phyloP scores from a whole-genome alignment of 2,113 vertebrate genomes.

The Chlorocebus sabaeus region DNA sequence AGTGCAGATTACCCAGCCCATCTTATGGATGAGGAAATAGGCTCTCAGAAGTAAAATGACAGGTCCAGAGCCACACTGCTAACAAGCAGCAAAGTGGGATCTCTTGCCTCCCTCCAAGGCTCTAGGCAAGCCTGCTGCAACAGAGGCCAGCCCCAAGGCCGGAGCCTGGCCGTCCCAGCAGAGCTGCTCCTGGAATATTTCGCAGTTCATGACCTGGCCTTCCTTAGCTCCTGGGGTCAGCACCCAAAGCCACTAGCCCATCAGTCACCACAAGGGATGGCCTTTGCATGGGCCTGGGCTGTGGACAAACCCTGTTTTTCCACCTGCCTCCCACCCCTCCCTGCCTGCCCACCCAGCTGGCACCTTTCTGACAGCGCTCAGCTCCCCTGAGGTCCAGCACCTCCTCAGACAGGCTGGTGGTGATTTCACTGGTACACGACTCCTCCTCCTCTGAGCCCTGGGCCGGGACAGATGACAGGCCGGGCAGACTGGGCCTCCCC shows the following conservation, averaged over 20 bases:
- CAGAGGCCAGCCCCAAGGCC: not conserved
- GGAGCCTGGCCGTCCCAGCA: not conserved
- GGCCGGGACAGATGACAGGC: conserved; percentile 54
- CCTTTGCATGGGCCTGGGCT: not conserved
- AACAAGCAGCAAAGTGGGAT: not conserved
- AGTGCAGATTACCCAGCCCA: not conserved
- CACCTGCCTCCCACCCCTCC: not conserved
- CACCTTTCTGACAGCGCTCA: conserved; percentile 75
- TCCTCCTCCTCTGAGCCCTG: conserved; percentile 90
- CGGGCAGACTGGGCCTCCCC: not conserved
- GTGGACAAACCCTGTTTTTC: not conserved
- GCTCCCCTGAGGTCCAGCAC: conserved; percentile 79
- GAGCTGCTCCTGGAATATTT: not conserved
- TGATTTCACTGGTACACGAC: conserved; percentile 89
- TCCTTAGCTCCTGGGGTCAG: not conserved
- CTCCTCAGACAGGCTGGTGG: conserved; percentile 87
- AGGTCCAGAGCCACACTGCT: not conserved
- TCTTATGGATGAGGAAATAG: not conserved
- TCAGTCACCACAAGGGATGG: not conserved
- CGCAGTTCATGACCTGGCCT: not conserved
- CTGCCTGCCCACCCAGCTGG: not conserved
- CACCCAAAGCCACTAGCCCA: not conserved
- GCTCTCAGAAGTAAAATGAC: not conserved
- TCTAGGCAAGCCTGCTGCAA: accelerated
- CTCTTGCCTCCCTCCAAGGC: not conserved